phyloP scores from a whole-genome alignment of 2,888 invertebrate genomes.

The Troides oblongomaculatus region DNA sequence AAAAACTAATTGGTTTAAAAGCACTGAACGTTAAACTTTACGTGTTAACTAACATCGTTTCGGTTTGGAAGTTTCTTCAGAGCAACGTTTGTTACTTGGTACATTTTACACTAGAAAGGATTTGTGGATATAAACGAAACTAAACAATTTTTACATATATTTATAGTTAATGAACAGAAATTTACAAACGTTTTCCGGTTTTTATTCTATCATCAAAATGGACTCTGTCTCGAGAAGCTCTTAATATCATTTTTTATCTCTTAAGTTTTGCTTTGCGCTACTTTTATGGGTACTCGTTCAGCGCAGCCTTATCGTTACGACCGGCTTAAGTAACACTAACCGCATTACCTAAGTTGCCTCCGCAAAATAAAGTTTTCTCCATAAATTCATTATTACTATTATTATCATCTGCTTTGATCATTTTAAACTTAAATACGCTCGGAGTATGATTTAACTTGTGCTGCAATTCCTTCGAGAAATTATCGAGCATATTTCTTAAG shows the following conservation, averaged over 20 bases:
- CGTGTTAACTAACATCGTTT: not conserved
- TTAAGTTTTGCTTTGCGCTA: not conserved
- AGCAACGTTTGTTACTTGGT: not conserved
- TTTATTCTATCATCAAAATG: not conserved
- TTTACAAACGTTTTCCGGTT: too few species aligned
- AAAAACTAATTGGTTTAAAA: constrained; percentile 3
- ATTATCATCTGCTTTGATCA: too few species aligned
- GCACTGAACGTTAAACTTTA: not conserved
- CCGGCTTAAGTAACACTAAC: constrained; percentile 14
- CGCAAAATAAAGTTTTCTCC: not conserved
- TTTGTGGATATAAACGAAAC: too few species aligned
- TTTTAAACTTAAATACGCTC: too few species aligned
- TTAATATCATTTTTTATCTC: not conserved
- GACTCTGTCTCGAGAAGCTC: not conserved
- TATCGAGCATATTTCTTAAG: too few species aligned
- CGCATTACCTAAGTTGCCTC: not conserved
- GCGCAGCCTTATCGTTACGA: constrained; percentile 1
- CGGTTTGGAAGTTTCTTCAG: not conserved
- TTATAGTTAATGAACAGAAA: too few species aligned
- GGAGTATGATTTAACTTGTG: too few species aligned
- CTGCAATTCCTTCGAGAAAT: too few species aligned
- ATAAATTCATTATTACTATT: too few species aligned
- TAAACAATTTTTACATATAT: too few species aligned
- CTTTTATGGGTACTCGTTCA: constrained; percentile 8
- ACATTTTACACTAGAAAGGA: not conserved